A percentile compares a stretch with the other conserved stretches of the same genome.
phyloP scores from a whole-genome alignment of 2,113 vertebrate species.

The Pygoscelis adeliae region DNA sequence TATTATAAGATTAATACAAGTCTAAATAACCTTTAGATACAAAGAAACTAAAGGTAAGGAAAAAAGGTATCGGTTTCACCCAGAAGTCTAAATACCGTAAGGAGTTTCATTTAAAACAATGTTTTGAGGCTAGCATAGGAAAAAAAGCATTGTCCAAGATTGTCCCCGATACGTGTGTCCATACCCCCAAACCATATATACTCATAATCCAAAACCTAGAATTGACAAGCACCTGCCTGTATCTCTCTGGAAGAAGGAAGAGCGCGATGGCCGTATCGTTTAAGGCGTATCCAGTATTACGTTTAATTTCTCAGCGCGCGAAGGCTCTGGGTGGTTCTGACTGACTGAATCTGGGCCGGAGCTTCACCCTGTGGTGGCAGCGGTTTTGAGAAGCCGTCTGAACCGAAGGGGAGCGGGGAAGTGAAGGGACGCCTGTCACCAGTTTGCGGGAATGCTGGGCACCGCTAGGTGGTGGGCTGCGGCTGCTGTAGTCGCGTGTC shows the following conservation, averaged over 20 bases:
- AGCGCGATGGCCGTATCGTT: accelerated
- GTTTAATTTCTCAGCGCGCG: background rate
- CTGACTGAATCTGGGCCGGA: background rate
- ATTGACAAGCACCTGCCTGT: background rate
- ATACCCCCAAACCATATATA: background rate
- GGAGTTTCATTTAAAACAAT: background rate
- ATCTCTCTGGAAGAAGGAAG: background rate
- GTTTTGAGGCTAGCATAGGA: background rate
- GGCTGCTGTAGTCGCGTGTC: background rate
- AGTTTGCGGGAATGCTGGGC: background rate
- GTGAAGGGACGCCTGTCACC: background rate
- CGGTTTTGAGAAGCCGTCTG: background rate
- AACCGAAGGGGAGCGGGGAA: background rate
- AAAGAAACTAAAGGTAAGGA: too few species aligned
- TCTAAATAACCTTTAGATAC: background rate
- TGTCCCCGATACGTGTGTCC: background rate
- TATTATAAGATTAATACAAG: background rate
- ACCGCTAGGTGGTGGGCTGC: constrained; percentile 53
- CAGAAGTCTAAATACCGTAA: background rate
- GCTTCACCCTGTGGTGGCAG: background rate
- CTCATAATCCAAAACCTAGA: background rate
- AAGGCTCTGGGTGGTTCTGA: background rate
- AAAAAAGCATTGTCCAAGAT: background rate
- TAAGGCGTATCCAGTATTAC: too few species aligned
- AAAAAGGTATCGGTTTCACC: background rate